phyloP scores from a whole-genome alignment of 1,140 invertebrate genomes.

The Zaprionus gabonicus region DNA sequence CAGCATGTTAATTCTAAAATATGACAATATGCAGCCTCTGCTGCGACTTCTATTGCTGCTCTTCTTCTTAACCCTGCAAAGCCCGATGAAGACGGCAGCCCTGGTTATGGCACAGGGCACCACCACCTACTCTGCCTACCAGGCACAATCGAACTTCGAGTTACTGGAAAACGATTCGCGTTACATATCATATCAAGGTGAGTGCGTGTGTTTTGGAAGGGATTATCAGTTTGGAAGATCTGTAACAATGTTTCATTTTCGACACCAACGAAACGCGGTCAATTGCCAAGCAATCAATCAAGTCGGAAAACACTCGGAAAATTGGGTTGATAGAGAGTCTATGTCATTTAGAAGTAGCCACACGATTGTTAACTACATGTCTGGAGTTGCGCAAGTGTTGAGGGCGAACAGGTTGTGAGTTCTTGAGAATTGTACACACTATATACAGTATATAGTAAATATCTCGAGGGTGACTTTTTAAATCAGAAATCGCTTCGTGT shows the following conservation, averaged over 20 bases:
- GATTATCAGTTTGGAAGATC: conserved; percentile 58
- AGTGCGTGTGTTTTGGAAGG: conserved; percentile 32
- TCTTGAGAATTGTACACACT: conserved; percentile 25
- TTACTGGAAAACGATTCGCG: conserved; percentile 82
- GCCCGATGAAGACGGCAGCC: conserved; percentile 31
- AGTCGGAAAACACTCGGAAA: conserved; percentile 47
- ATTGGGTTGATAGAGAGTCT: conserved; percentile 68
- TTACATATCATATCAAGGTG: conserved; percentile 85
- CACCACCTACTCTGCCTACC: conserved; percentile 22
- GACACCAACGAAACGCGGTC: conserved; percentile 60
- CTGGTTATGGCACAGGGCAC: conserved; percentile 11
- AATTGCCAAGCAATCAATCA: conserved; percentile 76
- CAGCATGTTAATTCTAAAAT: conserved; percentile 79
- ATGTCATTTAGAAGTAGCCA: conserved; percentile 60
- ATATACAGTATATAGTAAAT: conserved; percentile 2
- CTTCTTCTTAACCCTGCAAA: conserved; percentile 44
- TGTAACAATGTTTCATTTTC: conserved; percentile 25
- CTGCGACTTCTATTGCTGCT: conserved; percentile 47
- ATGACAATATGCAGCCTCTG: conserved; percentile 64
- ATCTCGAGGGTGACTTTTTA: conserved; percentile 44
- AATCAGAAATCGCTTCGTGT: conserved; percentile 58
- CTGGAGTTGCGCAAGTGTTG: conserved; percentile 43
- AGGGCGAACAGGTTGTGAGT: conserved; percentile 33
- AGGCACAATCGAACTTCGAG: conserved; percentile 62
- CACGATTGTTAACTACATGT: conserved; percentile 41